Base-by-base conservation (phyloP, 1,140 invertebrate species). In the Pseudomyrmex cubaensis region DNA sequence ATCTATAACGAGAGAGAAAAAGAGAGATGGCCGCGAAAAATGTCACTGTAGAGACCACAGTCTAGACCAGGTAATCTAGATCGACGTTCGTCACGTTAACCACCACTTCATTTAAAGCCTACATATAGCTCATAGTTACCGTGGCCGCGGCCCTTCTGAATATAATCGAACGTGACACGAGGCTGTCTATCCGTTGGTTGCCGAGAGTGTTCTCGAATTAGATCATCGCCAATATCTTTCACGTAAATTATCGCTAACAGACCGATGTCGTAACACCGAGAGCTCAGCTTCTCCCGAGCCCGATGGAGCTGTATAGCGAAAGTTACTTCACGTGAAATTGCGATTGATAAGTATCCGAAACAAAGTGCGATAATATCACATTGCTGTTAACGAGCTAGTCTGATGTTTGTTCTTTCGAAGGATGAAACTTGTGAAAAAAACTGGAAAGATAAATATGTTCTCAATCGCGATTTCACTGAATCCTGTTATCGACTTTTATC, bases 211-310 rank as follows among this genome's bases (percentile, higher is more conserved):
- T 52, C 73, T 77, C 70, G 73, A 89, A 89, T 89, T 89, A 89
- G 87, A 88, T 89, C 86, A 78, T 7, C 72, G 78, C 70, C 83
- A 74, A 88, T 87, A 85, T 89, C 87, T 35, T 35, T 61, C 63
- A 64, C 80, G 78, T 83, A 88, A 88, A 89, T 88, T 85, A 89
- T 89, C 86, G 54, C 70, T 77, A 83, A 85, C 86, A 87, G 75
- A 78, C 69, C 35, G 12, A 20, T 56, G n/a, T n/a, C 12, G 76
- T 72, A 72, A 72, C 35, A 70, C 12, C 44, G 3, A 70, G 64
- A 70, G 62, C n/a, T 25, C 25, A 70, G 62, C 5, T 35, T 35
- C 35, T 35, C 35, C 35, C 35, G 35, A 35, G 5, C 35, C 0
- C 35, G 5, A 35, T 5, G 35, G 35, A 35, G 35, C 35, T 35